These are phyloP conservation scores for Eurytoma adleriae DNA, from an alignment of 2,888 invertebrate species.

Conservation along the genomic window DNA sequence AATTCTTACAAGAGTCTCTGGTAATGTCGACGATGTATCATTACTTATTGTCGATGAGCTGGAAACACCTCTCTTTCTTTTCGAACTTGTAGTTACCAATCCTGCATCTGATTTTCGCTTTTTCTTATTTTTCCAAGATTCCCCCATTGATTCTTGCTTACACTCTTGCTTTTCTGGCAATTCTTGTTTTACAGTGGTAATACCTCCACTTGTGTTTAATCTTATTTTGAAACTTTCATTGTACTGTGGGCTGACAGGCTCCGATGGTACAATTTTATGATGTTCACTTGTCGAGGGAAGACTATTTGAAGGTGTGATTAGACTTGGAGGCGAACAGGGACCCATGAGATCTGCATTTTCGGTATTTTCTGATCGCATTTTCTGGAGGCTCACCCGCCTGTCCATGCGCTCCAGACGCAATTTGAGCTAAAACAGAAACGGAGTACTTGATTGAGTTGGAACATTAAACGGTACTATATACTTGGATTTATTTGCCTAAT, in stretches of 20 bases:
- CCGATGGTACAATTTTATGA: constrained; percentile 62
- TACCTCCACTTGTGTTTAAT: constrained; percentile 73
- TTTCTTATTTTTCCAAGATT: constrained; percentile 70
- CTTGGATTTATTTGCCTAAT: not conserved
- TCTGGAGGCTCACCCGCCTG: constrained; percentile 78
- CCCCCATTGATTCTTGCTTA: constrained; percentile 65
- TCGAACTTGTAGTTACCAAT: constrained; percentile 63
- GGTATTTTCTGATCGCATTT: constrained; percentile 70
- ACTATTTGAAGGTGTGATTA: constrained; percentile 61
- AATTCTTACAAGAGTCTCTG: constrained; percentile 57
- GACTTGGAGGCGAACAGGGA: constrained; percentile 69
- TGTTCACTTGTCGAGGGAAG: constrained; percentile 67
- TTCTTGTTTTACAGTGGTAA: constrained; percentile 73
- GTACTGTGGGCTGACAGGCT: constrained; percentile 67
- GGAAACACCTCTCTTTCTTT: constrained; percentile 73
- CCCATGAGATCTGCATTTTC: constrained; percentile 72
- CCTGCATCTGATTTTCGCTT: constrained; percentile 70
- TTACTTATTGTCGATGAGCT: constrained; percentile 73
- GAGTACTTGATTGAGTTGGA: not conserved
- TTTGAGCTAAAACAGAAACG: constrained; percentile 79
- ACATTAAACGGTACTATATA: not conserved
- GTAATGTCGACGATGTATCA: constrained; percentile 69
- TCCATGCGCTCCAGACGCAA: constrained; percentile 83
- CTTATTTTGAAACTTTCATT: constrained; percentile 74
- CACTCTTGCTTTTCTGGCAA: constrained; percentile 66